Evolutionary conservation across 2,888 invertebrate species (phyloP), one percentile per base, ranked within the genome.

Genomic region (Catocala fraxini): DNA sequence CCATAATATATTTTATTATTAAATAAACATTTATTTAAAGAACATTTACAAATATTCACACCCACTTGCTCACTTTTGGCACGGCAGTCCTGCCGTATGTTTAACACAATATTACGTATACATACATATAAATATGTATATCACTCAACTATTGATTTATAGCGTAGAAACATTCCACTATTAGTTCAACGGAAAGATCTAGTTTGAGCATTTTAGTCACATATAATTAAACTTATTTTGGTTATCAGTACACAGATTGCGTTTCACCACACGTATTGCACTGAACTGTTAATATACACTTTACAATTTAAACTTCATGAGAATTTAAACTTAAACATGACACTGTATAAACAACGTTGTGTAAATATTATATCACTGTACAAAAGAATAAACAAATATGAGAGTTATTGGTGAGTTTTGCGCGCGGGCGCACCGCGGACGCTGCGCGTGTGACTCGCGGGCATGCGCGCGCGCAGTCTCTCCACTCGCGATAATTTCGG

Each of bases 11-110:
- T 76, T 85, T 65, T 62, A 64, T 66, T 78, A 79, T 70, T 66
- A 71, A 70, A 74, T 73, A 71, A 71, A 81, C 79, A 83, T 80
- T 83, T 88, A 85, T 86, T 83, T 84, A 82, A 76, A 79, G 83
- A 80, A 75, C 76, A 72, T 83, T 83, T 77, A 82, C 82, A 73
- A 82, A 87, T 84, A 81, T 77, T 77, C 77, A 77, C 68, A 84
- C 89, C 85, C 84, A 86, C 89, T 81, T 70, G 56, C 65, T 56
- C 71, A 71, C 63, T 74, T 79, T 83, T 88, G 87, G 86, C 87
- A 84, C 85, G 75, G 67, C 53, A 48, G 51, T 68, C 57, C 60
- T 63, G 68, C 42, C 58, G 70, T 65, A 70, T 68, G 70, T 68
- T 75, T 68, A 76, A 75, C 70, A 72, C 75, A 71, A 70, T 71